Evolutionary conservation across 1,140 invertebrate species (phyloP), one percentile per base, ranked within the genome.

Genomic region (Caenorhabditis brenneri): DNA sequence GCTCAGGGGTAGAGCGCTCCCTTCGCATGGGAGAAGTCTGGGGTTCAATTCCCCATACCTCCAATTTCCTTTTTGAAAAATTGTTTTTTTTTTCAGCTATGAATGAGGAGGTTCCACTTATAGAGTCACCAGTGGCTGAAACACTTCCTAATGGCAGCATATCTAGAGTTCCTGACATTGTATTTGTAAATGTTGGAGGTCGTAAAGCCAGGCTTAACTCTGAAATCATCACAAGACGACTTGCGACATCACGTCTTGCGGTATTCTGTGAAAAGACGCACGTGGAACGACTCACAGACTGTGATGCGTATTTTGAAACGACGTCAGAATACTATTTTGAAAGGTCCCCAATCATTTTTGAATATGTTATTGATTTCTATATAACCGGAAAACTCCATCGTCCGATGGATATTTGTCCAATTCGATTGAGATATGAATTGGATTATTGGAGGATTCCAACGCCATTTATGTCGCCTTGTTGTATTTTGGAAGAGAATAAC

Each of bases 331-430:
- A 89, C 60, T 89, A 89, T 53, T 89, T 89, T 46, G 88, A 89
- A 49, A 55, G 85, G 55, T 84, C 82, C n/a, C 88, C 88, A 27
- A 81, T 85, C 15, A 89, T 89, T 24, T 90, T 90, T 78, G 89
- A 90, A 58, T 88, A 87, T 55, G 82, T 90, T 27, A 80, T 90
- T 33, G 88, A 88, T 31, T 88, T 74, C 33, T 88, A 88, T 53
- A 74, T 88, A 7, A 87, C 87, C 42, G 87, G 89, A 12, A 87
- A 86, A 80, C 79, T 90, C 24, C 89, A 90, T 82, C 84, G 88
- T 5, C 89, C 89, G 27, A 85, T 88, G 83, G 89, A 90, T 58
- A 85, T 88, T n/a, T 90, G 89, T 69, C 89, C 90, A 12, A 90
- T 90, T 51, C 86, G 89, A 31, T 65, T 89, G 16, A 48, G 88